These are phyloP conservation scores for Amphipyra berbera DNA, from an alignment of 2,888 invertebrate species.

Conservation along the genomic window DNA sequence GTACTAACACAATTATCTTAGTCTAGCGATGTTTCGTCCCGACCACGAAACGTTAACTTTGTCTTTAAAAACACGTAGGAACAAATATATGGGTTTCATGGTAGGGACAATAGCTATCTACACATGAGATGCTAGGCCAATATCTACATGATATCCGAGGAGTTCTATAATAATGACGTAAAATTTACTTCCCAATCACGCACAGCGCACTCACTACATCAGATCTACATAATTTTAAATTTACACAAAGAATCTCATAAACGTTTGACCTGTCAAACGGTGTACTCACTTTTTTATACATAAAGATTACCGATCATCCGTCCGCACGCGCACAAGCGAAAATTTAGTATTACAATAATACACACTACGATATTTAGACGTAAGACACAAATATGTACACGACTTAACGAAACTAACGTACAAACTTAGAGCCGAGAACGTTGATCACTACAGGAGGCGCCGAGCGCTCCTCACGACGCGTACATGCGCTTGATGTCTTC, in stretches of 20 bases:
- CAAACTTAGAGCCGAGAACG: slow-evolving; percentile 41
- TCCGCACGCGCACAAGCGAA: slow-evolving; percentile 59
- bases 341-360: slow-evolving; percentile 64
- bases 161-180: slow-evolving; percentile 53
- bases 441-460: not conserved
- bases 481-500: slow-evolving; percentile 98
- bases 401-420: slow-evolving; percentile 57
- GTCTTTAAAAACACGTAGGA: slow-evolving; percentile 48
- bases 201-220: slow-evolving; percentile 64
- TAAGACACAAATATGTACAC: slow-evolving; percentile 74
- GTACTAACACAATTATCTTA: slow-evolving; percentile 80
- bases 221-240: slow-evolving; percentile 69
- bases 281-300: slow-evolving; percentile 56
- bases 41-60: slow-evolving; percentile 35
- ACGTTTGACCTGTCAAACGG: slow-evolving; percentile 59
- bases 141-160: slow-evolving; percentile 61
- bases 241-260: slow-evolving; percentile 64
- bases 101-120: slow-evolving; percentile 52
- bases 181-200: slow-evolving; percentile 57
- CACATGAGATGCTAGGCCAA: slow-evolving; percentile 68
- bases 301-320: slow-evolving; percentile 57
- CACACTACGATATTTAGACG: slow-evolving; percentile 68
- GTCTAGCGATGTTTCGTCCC: slow-evolving; percentile 62
- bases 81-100: slow-evolving; percentile 41
- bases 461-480: slow-evolving; percentile 92